phyloP scores from a whole-genome alignment of 2,113 vertebrate species.

The Nothoprocta pentlandii region DNA sequence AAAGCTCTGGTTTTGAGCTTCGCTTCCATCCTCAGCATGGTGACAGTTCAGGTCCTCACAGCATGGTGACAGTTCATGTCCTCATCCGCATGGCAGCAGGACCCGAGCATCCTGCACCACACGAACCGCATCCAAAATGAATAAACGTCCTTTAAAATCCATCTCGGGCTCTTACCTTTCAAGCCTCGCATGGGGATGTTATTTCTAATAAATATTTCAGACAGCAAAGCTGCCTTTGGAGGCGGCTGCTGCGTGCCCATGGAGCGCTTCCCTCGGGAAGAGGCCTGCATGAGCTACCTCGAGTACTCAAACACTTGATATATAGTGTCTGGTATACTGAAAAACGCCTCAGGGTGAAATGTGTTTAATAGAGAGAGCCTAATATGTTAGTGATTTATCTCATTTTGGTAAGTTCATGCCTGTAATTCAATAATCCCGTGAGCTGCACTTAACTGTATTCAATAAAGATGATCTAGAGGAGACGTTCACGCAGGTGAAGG shows the following conservation, averaged over 20 bases:
- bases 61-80: too few relatives aligned
- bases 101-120: neutral
- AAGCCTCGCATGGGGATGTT: neutral
- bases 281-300: neutral
- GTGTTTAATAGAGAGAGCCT: conserved; percentile 69
- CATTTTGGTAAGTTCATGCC: conserved; percentile 59
- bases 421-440: conserved; percentile 61
- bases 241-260: neutral
- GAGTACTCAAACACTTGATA: conserved; percentile 18
- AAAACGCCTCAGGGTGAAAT: conserved; percentile 64
- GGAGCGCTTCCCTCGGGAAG: neutral
- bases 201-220: conserved; percentile 32
- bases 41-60: too few relatives aligned
- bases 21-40: too few relatives aligned
- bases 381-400: conserved; percentile 70
- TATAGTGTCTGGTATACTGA: conserved; percentile 31
- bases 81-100: neutral
- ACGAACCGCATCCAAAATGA: neutral
- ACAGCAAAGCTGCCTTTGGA: conserved; percentile 9
- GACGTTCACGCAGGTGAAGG: conserved; percentile 32
- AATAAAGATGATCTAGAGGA: conserved; percentile 70
- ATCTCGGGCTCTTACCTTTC: neutral
- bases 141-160: neutral
- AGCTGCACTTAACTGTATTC: conserved; percentile 62
- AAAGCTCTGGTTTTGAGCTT: too few relatives aligned